A percentile compares a stretch with the other conserved stretches of the same genome.
phyloP scores from a whole-genome alignment of 2,888 invertebrate species.

The Ceriagrion tenellum region DNA sequence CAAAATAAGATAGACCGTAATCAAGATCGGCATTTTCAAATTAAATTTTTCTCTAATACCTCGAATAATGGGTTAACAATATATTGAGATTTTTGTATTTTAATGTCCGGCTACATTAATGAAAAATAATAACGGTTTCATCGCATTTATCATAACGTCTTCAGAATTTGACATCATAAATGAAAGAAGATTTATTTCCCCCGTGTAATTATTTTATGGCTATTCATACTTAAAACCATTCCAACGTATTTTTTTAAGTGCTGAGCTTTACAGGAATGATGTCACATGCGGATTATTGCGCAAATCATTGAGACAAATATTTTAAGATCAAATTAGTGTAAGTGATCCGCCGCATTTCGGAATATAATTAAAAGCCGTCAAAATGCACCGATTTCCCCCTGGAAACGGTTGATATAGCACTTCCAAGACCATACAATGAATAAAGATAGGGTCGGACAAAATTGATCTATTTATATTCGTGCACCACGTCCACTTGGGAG shows the following conservation, averaged over 20 bases:
- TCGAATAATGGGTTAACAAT: not conserved
- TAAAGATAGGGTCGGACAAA: constrained; percentile 40
- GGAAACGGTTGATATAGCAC: not conserved
- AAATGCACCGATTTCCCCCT: not conserved
- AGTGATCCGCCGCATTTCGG: not conserved
- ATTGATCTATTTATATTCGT: constrained; percentile 52
- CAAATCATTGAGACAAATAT: not conserved
- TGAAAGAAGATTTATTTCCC: not conserved
- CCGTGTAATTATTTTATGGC: not conserved
- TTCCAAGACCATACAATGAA: constrained; percentile 38
- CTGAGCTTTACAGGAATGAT: not conserved
- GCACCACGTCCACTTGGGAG: constrained; percentile 49
- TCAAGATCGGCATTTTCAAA: too few relatives aligned
- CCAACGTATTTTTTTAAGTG: not conserved
- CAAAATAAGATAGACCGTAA: too few relatives aligned
- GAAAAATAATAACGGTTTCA: not conserved
- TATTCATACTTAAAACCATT: not conserved
- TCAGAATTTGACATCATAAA: too few relatives aligned
- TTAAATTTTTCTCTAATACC: too few relatives aligned
- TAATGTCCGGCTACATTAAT: not conserved
- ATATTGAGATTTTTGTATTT: not conserved
- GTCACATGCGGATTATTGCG: not conserved
- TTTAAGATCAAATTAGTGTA: not conserved
- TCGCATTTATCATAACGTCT: too few relatives aligned
- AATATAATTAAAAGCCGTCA: constrained; percentile 8